Conservation (phyloP, 2,888 invertebrate genomes). For the Nasonia oneida region DNA sequence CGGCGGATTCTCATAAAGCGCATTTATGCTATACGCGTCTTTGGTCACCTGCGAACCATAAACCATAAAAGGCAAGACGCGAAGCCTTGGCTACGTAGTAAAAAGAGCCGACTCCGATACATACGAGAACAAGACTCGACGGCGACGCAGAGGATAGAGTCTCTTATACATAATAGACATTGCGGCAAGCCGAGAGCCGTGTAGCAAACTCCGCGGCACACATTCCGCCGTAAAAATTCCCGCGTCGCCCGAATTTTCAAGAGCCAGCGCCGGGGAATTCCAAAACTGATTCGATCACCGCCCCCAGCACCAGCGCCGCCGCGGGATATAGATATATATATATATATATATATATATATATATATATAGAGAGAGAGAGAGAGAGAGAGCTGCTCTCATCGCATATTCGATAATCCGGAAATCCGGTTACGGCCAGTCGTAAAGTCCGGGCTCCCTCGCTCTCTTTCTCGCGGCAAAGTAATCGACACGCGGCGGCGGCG, state of each 20-base stretch:
- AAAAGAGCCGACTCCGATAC: neutral
- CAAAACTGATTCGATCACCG: constrained; percentile 46
- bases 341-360: too few relatives aligned
- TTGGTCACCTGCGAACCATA: constrained; percentile 62
- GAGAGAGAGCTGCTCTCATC: constrained; percentile 23
- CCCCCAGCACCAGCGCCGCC: neutral
- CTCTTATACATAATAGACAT: neutral
- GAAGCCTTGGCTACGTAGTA: neutral
- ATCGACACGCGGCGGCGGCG: constrained; percentile 18
- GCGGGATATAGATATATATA: neutral
- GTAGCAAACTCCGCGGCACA: neutral
- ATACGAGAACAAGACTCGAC: constrained; percentile 11
- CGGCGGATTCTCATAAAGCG: constrained; percentile 57
- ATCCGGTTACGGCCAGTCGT: constrained; percentile 67
- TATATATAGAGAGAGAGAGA: too few relatives aligned
- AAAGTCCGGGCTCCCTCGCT: constrained; percentile 54
- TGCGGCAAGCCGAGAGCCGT: neutral
- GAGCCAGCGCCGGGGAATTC: constrained; percentile 34
- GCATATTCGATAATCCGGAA: constrained; percentile 64
- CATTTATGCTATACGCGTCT: constrained; percentile 59
- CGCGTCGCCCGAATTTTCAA: constrained; percentile 2
- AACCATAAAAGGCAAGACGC: constrained; percentile 54
- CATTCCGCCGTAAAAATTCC: neutral
- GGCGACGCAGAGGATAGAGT: neutral
- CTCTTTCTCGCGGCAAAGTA: constrained; percentile 51